Evolutionary conservation across 92 coral and sea anemone genomes (phyloP).

Genomic region (Ricordea florida): DNA sequence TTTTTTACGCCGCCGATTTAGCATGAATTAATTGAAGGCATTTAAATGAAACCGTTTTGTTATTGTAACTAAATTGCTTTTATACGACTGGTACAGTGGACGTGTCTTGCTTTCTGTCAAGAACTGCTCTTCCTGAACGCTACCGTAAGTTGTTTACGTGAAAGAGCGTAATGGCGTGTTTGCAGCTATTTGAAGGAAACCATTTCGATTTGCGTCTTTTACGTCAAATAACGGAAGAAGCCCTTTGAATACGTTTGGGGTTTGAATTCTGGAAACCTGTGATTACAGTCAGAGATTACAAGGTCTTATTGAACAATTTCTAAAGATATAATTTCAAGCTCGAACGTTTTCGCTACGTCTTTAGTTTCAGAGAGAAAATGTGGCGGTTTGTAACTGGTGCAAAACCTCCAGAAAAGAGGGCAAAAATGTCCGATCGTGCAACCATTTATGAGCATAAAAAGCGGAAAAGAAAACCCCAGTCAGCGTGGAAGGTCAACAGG

Average conservation of each 20-base stretch:
- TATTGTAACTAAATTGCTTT: no score
- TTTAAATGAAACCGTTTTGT: no score
- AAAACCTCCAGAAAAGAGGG: not conserved
- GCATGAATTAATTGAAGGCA: no score
- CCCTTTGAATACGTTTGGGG: no score
- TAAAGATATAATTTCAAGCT: not conserved
- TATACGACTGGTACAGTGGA: no score
- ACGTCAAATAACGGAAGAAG: not conserved
- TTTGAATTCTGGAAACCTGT: no score
- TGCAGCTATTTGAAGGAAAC: conserved; percentile 3
- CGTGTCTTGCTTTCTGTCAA: no score
- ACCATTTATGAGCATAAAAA: not conserved
- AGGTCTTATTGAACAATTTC: not conserved
- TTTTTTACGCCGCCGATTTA: no score
- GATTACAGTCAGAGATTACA: not conserved
- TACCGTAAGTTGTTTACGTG: no score
- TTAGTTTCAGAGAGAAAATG: not conserved
- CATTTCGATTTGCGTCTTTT: not conserved
- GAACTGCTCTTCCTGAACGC: no score
- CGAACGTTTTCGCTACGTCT: not conserved
- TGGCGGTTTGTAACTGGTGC: not conserved
- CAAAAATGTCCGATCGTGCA: not conserved
- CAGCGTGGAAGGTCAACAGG: not conserved
- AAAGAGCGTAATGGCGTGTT: no score
- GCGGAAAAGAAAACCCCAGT: not conserved